Percentiles rank a stretch among this genome's conserved stretches.
Evolutionary conservation across 2,113 vertebrate genomes (phyloP).

Genomic region (Tonatia bakeri): DNA sequence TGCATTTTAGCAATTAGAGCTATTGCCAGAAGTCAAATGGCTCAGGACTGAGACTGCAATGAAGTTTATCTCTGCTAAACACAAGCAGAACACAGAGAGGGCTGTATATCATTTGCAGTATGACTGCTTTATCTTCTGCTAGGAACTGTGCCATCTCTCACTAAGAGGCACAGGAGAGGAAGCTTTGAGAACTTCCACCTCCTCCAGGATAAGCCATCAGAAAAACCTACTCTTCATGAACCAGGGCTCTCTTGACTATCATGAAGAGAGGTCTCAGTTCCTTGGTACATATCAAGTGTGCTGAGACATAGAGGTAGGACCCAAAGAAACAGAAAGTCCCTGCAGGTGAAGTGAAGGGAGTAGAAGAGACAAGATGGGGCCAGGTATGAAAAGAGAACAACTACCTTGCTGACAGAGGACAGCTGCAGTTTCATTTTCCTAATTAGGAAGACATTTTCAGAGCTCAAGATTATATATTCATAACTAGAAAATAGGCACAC

Average conservation of each 20-base stretch:
- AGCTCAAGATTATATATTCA: neutral
- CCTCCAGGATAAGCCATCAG: slow-evolving; percentile 68
- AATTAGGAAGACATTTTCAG: neutral
- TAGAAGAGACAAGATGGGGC: neutral
- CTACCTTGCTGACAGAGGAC: rapidly evolving
- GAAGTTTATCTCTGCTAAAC: slow-evolving; percentile 93
- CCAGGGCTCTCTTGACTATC: slow-evolving; percentile 64
- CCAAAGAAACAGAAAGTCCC: slow-evolving; percentile 12
- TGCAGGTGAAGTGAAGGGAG: neutral
- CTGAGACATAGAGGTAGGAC: neutral
- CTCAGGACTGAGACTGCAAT: slow-evolving; percentile 83
- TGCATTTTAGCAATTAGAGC: slow-evolving; percentile 99
- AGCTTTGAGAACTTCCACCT: slow-evolving; percentile 66
- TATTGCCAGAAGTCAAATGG: slow-evolving; percentile 89
- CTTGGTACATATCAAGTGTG: neutral
- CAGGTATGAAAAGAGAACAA: no score
- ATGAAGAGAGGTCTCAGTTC: slow-evolving; percentile 36
- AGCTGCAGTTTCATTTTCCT: neutral
- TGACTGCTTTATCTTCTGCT: slow-evolving; percentile 82
- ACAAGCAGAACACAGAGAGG: slow-evolving; percentile 84
- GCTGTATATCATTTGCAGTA: slow-evolving; percentile 83
- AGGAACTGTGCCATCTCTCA: slow-evolving; percentile 80
- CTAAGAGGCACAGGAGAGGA: slow-evolving; percentile 65
- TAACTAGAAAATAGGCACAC: neutral
- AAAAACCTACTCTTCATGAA: slow-evolving; percentile 51